These are phyloP conservation scores for Chouioia cunea DNA, from an alignment of 2,888 invertebrate genomes.

Conservation along the genomic window DNA sequence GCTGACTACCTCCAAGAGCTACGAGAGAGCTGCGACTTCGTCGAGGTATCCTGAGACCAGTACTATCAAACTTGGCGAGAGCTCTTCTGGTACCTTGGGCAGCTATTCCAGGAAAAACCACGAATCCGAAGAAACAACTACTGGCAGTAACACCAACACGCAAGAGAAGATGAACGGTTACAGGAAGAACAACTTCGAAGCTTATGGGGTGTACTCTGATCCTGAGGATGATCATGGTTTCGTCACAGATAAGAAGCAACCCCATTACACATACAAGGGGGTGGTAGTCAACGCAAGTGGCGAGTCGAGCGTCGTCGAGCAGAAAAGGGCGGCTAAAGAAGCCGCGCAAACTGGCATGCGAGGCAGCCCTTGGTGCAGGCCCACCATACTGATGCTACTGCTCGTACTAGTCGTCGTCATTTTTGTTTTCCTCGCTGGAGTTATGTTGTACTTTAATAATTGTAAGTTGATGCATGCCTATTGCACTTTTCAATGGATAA, in stretches of 20 bases:
- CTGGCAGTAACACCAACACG: slow-evolving; percentile 14
- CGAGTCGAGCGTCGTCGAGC: slow-evolving; percentile 65
- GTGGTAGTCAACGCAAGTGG: slow-evolving; percentile 67
- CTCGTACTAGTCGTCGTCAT: slow-evolving; percentile 72
- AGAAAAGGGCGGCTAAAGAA: slow-evolving; percentile 61
- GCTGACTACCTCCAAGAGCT: slow-evolving; percentile 64
- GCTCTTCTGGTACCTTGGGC: slow-evolving; percentile 47
- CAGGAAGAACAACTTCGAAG: slow-evolving; percentile 66
- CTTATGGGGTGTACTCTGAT: slow-evolving; percentile 67
- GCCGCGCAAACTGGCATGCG: slow-evolving; percentile 65
- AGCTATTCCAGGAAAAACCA: slow-evolving; percentile 52
- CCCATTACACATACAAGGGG: slow-evolving; percentile 65
- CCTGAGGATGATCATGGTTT: slow-evolving; percentile 67
- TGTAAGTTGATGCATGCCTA: slow-evolving; percentile 69
- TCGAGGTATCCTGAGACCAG: slow-evolving; percentile 52
- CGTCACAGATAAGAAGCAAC: slow-evolving; percentile 61
- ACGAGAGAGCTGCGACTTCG: slow-evolving; percentile 56
- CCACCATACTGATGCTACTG: slow-evolving; percentile 72
- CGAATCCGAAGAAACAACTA: slow-evolving; percentile 50
- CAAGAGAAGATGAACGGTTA: slow-evolving; percentile 65
- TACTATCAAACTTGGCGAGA: slow-evolving; percentile 61
- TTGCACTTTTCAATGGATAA: not conserved
- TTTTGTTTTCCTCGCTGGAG: slow-evolving; percentile 73
- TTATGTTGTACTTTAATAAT: slow-evolving; percentile 74
- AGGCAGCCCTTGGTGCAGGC: slow-evolving; percentile 72